These are phyloP conservation scores for Aphelenchoides avenae DNA, from an alignment of 1,140 invertebrate species.

Conservation along the genomic window DNA sequence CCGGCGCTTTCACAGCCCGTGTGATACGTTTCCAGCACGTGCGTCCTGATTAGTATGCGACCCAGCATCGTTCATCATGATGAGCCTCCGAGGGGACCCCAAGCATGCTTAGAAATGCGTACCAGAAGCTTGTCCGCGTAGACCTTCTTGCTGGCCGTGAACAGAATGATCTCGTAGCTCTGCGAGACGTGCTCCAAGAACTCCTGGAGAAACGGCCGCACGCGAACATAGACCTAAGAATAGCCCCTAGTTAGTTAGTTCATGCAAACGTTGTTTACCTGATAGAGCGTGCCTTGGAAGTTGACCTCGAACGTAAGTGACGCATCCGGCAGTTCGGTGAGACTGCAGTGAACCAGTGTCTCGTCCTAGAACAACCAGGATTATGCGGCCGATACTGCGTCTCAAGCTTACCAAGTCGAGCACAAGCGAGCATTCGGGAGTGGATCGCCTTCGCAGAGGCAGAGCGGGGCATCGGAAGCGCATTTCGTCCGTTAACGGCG, in stretches of 20 bases:
- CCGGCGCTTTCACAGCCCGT: no score
- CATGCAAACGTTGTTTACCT: conserved; percentile 60
- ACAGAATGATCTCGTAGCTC: conserved; percentile 88
- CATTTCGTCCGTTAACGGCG: conserved; percentile 80
- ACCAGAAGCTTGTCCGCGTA: conserved; percentile 85
- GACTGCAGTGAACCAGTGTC: conserved; percentile 88
- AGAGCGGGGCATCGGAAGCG: conserved; percentile 79
- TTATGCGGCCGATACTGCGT: neutral
- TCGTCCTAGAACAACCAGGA: conserved; percentile 70
- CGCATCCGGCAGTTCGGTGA: conserved; percentile 83
- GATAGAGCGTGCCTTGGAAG: conserved; percentile 83
- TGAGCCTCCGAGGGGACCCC: no score
- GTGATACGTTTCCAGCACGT: no score
- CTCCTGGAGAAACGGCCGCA: conserved; percentile 81
- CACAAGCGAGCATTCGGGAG: conserved; percentile 86
- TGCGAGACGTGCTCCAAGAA: conserved; percentile 84
- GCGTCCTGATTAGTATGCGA: no score
- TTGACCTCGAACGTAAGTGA: conserved; percentile 84
- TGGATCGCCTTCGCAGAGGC: conserved; percentile 83
- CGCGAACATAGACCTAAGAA: conserved; percentile 76
- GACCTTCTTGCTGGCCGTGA: conserved; percentile 89
- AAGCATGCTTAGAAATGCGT: conserved; percentile 4
- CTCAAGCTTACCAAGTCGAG: conserved; percentile 70
- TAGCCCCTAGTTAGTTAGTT: neutral
- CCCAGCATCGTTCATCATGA: no score